These are phyloP conservation scores for Drosophila pachea DNA, from an alignment of 1,140 invertebrate species.

Conservation along the genomic window DNA sequence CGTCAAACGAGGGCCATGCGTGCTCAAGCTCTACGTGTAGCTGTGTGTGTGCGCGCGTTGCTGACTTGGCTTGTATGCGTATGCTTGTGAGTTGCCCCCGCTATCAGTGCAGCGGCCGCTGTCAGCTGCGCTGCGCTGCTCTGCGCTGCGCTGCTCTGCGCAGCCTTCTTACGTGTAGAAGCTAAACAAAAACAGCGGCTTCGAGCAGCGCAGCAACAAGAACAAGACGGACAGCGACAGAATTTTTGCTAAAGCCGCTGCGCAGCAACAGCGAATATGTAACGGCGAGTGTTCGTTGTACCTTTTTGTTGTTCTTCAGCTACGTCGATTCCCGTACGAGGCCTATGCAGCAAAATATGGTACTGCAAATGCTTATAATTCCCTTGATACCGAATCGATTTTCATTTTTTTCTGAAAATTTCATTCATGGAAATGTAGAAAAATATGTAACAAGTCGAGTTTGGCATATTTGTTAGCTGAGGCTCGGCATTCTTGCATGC, in stretches of 20 bases:
- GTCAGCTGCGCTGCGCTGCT: conserved; percentile 18
- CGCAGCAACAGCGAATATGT: conserved; percentile 19
- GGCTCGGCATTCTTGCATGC: too few relatives aligned
- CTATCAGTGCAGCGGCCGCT: conserved; percentile 39
- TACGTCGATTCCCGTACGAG: conserved; percentile 3
- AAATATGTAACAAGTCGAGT: too few relatives aligned
- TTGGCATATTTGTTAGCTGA: too few relatives aligned
- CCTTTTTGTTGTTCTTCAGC: conserved; percentile 2
- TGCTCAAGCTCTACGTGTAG: conserved; percentile 7
- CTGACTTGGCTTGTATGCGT: conserved; percentile 27
- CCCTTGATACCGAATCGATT: too few relatives aligned
- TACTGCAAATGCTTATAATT: background rate
- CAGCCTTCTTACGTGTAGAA: conserved; percentile 12
- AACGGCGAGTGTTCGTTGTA: conserved; percentile 14
- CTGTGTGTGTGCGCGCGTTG: conserved; percentile 16
- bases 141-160: conserved; percentile 25
- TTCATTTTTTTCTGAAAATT: too few relatives aligned
- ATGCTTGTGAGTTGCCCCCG: conserved; percentile 24
- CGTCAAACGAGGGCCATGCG: conserved; percentile 21
- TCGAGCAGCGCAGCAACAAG: conserved; percentile 3
- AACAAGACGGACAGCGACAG: conserved; percentile 4
- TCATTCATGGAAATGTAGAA: too few relatives aligned
- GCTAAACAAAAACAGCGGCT: conserved; percentile 29
- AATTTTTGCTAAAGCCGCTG: conserved; percentile 25
- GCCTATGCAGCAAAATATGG: conserved; percentile 1